These are phyloP conservation scores for Cerceris ruficornis DNA, from an alignment of 2,888 invertebrate genomes.

Conservation along the genomic window DNA sequence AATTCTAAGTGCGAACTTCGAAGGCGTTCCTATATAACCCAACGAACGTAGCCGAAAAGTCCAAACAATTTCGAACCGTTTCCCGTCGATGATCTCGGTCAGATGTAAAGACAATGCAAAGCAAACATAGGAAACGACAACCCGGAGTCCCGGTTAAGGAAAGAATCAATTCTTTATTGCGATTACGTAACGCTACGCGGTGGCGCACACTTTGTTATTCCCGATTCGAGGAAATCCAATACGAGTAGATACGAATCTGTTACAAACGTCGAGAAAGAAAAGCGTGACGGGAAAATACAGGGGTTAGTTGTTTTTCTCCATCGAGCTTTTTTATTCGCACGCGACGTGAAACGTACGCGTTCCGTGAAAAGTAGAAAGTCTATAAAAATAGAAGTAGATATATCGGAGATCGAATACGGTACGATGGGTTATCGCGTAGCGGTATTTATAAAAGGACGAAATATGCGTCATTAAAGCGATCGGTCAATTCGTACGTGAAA, in stretches of 20 bases:
- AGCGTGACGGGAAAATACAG: no score
- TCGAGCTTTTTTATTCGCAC: no score
- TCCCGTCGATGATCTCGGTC: neutral
- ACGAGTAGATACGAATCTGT: no score
- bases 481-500: neutral
- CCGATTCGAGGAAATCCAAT: neutral
- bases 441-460: conserved; percentile 10
- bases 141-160: neutral
- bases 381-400: neutral
- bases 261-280: no score
- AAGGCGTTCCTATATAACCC: neutral
- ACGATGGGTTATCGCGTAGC: neutral
- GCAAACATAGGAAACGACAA: neutral
- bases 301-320: no score
- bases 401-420: neutral
- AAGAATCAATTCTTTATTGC: conserved; percentile 16
- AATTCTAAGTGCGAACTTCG: neutral
- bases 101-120: neutral
- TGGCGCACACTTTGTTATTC: neutral
- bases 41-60: neutral
- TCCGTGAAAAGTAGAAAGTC: neutral
- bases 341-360: neutral
- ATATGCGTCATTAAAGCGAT: conserved; percentile 1
- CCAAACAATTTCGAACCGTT: neutral
- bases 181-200: conserved; percentile 26